Evolutionary conservation across 1,140 invertebrate genomes (phyloP).

Genomic region (Pseudomyrmex sp.): DNA sequence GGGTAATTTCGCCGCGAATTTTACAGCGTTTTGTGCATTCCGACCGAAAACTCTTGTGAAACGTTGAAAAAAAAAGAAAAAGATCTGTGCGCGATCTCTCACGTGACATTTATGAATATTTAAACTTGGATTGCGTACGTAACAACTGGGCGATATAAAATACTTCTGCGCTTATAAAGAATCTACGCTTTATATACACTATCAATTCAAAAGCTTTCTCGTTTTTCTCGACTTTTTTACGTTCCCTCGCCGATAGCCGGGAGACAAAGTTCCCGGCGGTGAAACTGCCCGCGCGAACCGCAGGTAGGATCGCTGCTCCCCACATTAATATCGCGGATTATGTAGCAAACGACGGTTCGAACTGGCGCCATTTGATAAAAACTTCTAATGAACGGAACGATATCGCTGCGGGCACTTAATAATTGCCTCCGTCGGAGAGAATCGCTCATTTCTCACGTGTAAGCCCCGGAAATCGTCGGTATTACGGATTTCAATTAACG

Average conservation of each 20-base stretch:
- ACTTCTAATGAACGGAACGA: constrained; percentile 49
- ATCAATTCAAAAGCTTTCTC: not conserved
- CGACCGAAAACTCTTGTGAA: no score
- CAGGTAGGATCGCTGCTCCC: not conserved
- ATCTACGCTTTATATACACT: not conserved
- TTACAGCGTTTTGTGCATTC: not conserved
- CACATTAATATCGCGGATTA: constrained; percentile 56
- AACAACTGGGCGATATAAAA: not conserved
- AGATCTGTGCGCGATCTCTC: no score
- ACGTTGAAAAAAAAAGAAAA: no score
- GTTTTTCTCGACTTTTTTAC: constrained; percentile 25
- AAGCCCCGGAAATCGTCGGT: constrained; percentile 28
- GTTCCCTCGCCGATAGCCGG: not conserved
- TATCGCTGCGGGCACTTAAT: constrained; percentile 47
- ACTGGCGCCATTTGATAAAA: constrained; percentile 52
- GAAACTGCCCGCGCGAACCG: constrained; percentile 10
- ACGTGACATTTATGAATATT: no score
- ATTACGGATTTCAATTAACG: constrained; percentile 51
- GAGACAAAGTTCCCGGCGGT: constrained; percentile 27
- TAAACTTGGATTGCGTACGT: no score
- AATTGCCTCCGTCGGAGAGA: constrained; percentile 31
- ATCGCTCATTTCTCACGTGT: constrained; percentile 53
- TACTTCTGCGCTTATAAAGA: not conserved
- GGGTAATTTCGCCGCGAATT: constrained; percentile 21
- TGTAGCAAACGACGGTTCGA: constrained; percentile 48